Conservation (phyloP, 2,113 vertebrate genomes). For the Pluvialis apricaria region DNA sequence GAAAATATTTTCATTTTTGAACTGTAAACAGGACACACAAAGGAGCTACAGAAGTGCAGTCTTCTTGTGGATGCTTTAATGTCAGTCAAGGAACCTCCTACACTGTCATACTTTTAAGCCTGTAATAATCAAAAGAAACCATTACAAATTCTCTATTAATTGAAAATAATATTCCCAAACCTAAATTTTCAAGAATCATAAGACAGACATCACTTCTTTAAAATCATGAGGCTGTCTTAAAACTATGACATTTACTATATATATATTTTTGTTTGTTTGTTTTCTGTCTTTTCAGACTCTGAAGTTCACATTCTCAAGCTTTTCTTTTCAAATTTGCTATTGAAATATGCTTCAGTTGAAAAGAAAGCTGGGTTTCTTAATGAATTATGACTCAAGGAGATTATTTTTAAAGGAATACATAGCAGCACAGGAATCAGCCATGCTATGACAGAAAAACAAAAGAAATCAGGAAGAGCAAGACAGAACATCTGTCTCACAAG, state of each 20-base stretch:
- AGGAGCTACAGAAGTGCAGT: not conserved
- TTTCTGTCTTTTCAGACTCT: not conserved
- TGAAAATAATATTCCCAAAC: not conserved
- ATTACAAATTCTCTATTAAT: not conserved
- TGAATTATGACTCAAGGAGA: not conserved
- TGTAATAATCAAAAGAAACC: not conserved
- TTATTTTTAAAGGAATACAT: not conserved
- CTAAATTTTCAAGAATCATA: not conserved
- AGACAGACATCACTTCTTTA: not conserved
- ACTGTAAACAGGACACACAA: not conserved
- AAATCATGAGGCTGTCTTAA: not conserved
- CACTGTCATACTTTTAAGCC: not conserved
- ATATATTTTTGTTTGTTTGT: not conserved
- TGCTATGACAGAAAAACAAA: not conserved
- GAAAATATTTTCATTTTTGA: conserved; percentile 6
- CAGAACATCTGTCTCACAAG: not conserved
- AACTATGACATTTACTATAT: not conserved
- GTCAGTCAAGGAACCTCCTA: not conserved
- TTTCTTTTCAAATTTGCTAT: not conserved
- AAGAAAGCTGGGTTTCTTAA: not conserved
- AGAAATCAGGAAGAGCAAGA: not conserved
- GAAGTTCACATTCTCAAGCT: not conserved
- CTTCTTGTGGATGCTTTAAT: not conserved
- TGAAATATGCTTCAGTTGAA: not conserved
- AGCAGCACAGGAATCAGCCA: not conserved